Evolutionary conservation across 2,113 vertebrate genomes (phyloP).

Genomic region (Dicrurus megarhynchus): DNA sequence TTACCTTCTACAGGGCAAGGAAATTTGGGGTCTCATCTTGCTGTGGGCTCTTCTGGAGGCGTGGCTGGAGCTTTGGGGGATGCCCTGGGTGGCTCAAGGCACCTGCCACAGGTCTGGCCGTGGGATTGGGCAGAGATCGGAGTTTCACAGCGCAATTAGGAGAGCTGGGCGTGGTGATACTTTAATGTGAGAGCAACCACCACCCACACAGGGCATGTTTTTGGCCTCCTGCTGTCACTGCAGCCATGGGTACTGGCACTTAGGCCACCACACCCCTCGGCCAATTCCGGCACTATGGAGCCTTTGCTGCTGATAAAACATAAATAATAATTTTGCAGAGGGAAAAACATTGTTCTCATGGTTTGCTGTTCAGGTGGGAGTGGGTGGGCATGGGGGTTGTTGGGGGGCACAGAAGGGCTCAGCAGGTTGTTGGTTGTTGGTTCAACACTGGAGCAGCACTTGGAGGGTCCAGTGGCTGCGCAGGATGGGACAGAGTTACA

Average conservation of each 20-base stretch:
- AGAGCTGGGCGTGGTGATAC: not conserved
- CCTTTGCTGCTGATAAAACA: not conserved
- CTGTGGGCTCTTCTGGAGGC: not conserved
- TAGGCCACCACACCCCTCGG: not conserved
- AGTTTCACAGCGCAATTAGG: not conserved
- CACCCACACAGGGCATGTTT: not conserved
- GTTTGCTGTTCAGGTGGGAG: not conserved
- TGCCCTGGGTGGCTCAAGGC: not conserved
- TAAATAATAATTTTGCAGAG: slow-evolving; percentile 28
- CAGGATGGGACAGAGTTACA: not conserved
- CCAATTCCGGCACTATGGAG: not conserved
- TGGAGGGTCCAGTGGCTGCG: not conserved
- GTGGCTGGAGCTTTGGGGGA: not conserved
- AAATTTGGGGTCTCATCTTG: not conserved
- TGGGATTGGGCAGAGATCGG: not conserved
- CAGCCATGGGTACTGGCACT: not conserved
- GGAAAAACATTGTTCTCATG: not conserved
- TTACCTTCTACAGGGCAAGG: not conserved
- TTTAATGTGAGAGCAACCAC: not conserved
- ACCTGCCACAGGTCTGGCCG: not conserved
- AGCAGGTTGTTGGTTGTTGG: not conserved
- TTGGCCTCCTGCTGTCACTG: not conserved
- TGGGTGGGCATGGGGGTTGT: not conserved
- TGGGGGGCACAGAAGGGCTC: not conserved
- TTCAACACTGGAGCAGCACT: not conserved